These are phyloP conservation scores for Phyllotreta cruciferae DNA, from an alignment of 2,888 invertebrate genomes.

Conservation along the genomic window DNA sequence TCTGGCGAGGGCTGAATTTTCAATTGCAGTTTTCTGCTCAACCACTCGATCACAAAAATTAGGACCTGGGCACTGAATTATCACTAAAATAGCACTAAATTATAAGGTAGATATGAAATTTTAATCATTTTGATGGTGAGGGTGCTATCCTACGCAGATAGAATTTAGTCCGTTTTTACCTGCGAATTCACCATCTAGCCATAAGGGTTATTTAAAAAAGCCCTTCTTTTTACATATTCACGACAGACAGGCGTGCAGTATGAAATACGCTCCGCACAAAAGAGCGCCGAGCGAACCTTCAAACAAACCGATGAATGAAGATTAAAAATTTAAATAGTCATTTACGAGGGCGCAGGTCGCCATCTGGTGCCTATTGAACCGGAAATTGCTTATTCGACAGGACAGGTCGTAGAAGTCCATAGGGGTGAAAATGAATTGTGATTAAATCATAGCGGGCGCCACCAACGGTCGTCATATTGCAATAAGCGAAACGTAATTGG, in stretches of 20 bases:
- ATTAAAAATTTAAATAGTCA: constrained; percentile 48
- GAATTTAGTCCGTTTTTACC: background rate
- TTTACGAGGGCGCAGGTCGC: constrained; percentile 40
- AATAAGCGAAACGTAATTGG: constrained; percentile 35
- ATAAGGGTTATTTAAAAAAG: constrained; percentile 16
- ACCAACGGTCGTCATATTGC: constrained; percentile 37
- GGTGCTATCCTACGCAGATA: background rate
- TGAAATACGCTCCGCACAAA: constrained; percentile 28
- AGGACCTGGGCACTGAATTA: too few species aligned
- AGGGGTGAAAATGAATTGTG: constrained; percentile 45
- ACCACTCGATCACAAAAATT: too few species aligned
- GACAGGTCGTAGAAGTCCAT: constrained; percentile 33
- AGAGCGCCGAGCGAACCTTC: constrained; percentile 15
- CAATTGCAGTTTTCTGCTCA: too few species aligned
- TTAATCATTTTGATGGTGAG: background rate
- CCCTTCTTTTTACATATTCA: constrained; percentile 17
- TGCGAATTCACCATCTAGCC: background rate
- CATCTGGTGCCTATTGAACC: constrained; percentile 46
- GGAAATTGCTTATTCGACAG: constrained; percentile 44
- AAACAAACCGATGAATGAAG: constrained; percentile 40
- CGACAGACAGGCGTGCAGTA: constrained; percentile 16
- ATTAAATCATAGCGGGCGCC: constrained; percentile 43
- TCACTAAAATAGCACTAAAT: too few species aligned
- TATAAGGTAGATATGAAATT: too few species aligned
- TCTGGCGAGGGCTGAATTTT: background rate